Conservation (phyloP, 2,113 vertebrate genomes). For the Rhinopithecus roxellana region DNA sequence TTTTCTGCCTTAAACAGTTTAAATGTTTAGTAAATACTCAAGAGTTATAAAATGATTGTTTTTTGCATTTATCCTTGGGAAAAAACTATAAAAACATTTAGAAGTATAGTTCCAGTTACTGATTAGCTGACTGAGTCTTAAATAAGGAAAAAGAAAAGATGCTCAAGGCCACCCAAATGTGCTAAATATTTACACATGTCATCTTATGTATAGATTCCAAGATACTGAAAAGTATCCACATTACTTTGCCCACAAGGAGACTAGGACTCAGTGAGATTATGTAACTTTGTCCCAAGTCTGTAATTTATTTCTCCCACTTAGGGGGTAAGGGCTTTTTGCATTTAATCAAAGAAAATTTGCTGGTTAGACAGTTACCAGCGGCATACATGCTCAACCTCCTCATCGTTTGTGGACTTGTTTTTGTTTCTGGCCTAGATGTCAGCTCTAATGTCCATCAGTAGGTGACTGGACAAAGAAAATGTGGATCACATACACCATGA, state of each 20-base stretch:
- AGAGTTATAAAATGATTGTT: neutral
- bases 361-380: neutral
- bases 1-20: neutral
- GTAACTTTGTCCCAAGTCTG: neutral
- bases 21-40: slow-evolving; percentile 26
- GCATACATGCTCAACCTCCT: neutral
- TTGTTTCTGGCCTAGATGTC: neutral
- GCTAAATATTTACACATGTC: slow-evolving; percentile 13
- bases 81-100: neutral
- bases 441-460: neutral
- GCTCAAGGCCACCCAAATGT: neutral
- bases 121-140: neutral
- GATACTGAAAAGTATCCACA: neutral
- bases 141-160: neutral
- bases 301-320: neutral
- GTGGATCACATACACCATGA: no score
- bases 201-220: neutral
- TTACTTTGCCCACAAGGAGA: neutral
- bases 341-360: neutral
- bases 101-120: neutral
- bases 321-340: neutral
- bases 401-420: neutral
- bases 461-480: no score
- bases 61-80: neutral
- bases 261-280: neutral